These are phyloP conservation scores for Serilophus lunatus DNA, from an alignment of 2,113 vertebrate genomes.

Conservation along the genomic window DNA sequence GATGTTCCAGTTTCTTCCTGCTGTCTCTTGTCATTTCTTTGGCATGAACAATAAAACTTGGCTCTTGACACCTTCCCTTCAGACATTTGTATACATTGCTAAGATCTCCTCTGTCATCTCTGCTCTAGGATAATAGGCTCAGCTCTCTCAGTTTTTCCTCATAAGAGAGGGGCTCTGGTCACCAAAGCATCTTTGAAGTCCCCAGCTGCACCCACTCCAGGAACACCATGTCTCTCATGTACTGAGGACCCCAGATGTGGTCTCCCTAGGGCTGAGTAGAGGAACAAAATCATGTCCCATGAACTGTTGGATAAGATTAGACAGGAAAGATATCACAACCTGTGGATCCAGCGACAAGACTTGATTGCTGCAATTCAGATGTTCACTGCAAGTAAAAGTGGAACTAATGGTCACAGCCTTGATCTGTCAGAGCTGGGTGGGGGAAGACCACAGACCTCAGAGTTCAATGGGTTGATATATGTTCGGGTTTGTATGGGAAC, in stretches of 20 bases:
- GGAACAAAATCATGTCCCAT: not conserved
- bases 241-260: not conserved
- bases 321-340: not conserved
- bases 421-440: not conserved
- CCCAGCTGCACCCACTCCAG: not conserved
- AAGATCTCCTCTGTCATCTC: not conserved
- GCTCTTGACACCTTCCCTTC: not conserved
- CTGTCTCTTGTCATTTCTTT: not conserved
- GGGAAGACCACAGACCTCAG: not conserved
- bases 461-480: not conserved
- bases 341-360: not conserved
- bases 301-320: not conserved
- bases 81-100: rapidly evolving
- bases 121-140: not conserved
- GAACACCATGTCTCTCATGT: not conserved
- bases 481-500: not conserved
- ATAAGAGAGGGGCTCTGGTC: not conserved
- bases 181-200: not conserved
- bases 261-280: not conserved
- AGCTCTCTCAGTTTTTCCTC: not conserved
- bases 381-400: not conserved
- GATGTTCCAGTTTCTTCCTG: not conserved
- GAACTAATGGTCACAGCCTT: not conserved
- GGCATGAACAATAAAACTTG: not conserved
- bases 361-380: not conserved